A percentile compares a stretch with the other conserved stretches of the same genome.
These are phyloP conservation scores for Menidia menidia DNA, from an alignment of 2,797 vertebrate genomes.

Conservation along the genomic window DNA sequence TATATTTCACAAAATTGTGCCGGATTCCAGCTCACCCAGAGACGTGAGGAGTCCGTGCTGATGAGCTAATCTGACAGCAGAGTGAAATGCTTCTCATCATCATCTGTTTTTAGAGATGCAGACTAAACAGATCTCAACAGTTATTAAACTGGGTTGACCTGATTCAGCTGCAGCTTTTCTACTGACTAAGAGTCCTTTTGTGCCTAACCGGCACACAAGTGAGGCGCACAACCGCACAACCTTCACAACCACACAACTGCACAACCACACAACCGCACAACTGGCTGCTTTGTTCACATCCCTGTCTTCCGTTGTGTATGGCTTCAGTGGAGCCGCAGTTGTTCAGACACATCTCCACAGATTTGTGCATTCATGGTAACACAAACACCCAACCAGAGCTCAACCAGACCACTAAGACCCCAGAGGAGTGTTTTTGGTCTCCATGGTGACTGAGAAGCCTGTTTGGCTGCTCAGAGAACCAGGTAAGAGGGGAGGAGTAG, in stretches of 20 bases:
- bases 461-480: conserved; percentile 10
- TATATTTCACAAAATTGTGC: not conserved
- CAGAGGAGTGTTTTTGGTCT: conserved; percentile 26
- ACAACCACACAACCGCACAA: conserved; percentile 4
- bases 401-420: conserved; percentile 35
- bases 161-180: conserved; percentile 32
- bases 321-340: conserved; percentile 43
- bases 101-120: conserved; percentile 7
- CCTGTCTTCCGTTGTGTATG: conserved; percentile 10
- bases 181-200: conserved; percentile 34
- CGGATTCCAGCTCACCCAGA: not conserved
- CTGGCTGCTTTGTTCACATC: conserved; percentile 20
- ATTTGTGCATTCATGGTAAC: conserved; percentile 60
- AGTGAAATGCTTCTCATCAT: conserved; percentile 1
- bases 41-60: not conserved
- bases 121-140: conserved; percentile 3
- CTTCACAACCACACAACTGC: no score
- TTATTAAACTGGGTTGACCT: conserved; percentile 24
- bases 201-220: conserved; percentile 19
- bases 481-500: conserved; percentile 37
- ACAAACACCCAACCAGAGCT: conserved; percentile 28
- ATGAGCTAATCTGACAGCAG: conserved; percentile 16
- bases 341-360: conserved; percentile 55
- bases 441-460: conserved; percentile 32
- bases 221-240: conserved; percentile 1